These are phyloP conservation scores for Dendrophyllia cribrosa DNA, from an alignment of 64 coral and sea anemone genomes.

Conservation along the genomic window DNA sequence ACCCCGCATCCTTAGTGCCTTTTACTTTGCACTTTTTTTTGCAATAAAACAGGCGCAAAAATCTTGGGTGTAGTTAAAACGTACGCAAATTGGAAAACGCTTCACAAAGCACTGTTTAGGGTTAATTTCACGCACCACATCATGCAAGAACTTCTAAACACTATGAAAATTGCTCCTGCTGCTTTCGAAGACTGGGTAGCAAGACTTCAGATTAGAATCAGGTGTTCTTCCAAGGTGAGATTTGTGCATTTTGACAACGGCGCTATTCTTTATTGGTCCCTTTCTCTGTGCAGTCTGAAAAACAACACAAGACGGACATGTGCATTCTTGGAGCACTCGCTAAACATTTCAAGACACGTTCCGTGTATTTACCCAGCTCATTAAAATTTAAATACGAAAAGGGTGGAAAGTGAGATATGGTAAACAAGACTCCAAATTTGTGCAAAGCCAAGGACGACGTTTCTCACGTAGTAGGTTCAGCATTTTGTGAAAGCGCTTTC, in stretches of 20 bases:
- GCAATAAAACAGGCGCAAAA: neutral
- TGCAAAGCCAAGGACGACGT: neutral
- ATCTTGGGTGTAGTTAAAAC: neutral
- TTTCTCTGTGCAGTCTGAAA: neutral
- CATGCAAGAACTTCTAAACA: slow-evolving; percentile 19
- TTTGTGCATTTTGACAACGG: neutral
- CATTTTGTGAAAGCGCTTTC: neutral
- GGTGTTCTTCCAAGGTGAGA: neutral
- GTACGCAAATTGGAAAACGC: neutral
- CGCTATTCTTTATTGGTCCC: too few relatives aligned
- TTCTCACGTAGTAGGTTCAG: neutral
- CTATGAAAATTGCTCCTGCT: slow-evolving; percentile 33
- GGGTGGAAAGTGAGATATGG: slow-evolving; percentile 55
- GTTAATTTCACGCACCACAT: slow-evolving; percentile 36
- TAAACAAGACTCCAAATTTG: slow-evolving; percentile 66
- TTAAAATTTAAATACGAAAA: slow-evolving; percentile 90
- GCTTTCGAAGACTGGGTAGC: neutral
- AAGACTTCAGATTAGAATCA: slow-evolving; percentile 31
- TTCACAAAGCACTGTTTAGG: neutral
- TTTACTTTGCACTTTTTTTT: neutral
- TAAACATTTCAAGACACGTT: slow-evolving; percentile 52
- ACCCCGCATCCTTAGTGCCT: neutral
- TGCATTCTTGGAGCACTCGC: slow-evolving; percentile 6
- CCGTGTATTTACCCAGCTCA: slow-evolving; percentile 80
- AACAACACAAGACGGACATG: neutral